Evolutionary conservation across 2,888 invertebrate genomes (phyloP), one percentile per base, ranked within the genome.

Genomic region (Oxycera nigricornis): DNA sequence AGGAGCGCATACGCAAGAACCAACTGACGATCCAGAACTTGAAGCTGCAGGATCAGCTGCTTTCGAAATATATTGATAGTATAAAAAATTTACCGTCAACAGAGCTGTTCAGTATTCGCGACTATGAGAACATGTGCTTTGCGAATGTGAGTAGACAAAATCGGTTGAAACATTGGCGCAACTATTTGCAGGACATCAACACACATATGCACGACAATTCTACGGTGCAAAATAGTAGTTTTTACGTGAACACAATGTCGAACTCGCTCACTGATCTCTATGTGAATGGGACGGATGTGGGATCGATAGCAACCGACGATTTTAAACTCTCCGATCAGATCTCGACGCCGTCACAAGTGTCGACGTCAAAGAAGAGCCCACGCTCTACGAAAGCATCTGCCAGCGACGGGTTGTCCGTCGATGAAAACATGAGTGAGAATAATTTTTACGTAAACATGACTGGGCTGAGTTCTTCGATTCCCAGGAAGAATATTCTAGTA

Each of bases 81-180:
- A 72, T 76, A 7, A 77, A 77, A 50, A 75, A 76, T 67, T 20
- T 77, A 22, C 76, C 76, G 26, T 74, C 76, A 3, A 73, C 52
- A 26, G 76, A 75, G 57, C 73, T 74, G 65, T 57, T 77, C 7
- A 77, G 76, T 62, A 75, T 78, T 7, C 73, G 77, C 17, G 76
- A 77, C 61, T 78, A 78, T 59, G 78, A 78, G 35, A 78, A 78
- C 68, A 77, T 78, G 74, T 77, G 76, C 41, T 78, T 78, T 57
- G 72, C 77, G 7, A 77, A 77, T 55, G 75, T 77, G 17, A 77
- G 65, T 30, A 75, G 77, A 17, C 75, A 74, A 24, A 76, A 77
- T 52, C 72, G 77, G 14, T 74, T 77, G 31, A 78, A 77, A 75
- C 77, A 78, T 62, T 78, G 78, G 78, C 75, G 77, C 30, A 78